A percentile compares a stretch with the other conserved stretches of the same genome.
Conservation (phyloP, 2,797 vertebrate genomes). For the Pteropus rufus region DNA sequence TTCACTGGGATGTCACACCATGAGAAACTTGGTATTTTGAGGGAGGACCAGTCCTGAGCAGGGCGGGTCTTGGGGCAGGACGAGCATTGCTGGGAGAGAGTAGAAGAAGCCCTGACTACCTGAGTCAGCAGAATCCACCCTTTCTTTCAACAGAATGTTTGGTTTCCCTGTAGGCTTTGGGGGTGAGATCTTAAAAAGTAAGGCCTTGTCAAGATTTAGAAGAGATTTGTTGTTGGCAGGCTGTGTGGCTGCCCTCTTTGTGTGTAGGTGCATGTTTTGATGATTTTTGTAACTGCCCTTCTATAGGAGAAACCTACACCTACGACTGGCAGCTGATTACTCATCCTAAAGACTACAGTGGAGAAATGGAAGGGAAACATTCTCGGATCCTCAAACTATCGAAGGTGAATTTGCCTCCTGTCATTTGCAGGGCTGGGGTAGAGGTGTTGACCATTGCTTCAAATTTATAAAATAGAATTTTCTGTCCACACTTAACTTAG, state of each 20-base stretch:
- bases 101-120: background rate
- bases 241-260: conserved; percentile 44
- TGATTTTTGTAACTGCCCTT: conserved; percentile 70
- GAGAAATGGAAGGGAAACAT: conserved; percentile 94
- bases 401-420: conserved; percentile 85
- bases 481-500: conserved; percentile 19
- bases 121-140: conserved; percentile 12
- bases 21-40: background rate
- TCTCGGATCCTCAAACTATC: conserved; percentile 92
- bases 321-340: conserved; percentile 96
- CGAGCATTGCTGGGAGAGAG: background rate
- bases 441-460: conserved; percentile 8
- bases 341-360: conserved; percentile 94
- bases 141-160: background rate
- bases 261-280: conserved; percentile 72
- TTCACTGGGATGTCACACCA: conserved; percentile 3
- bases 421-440: background rate
- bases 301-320: conserved; percentile 88
- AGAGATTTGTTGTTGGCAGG: conserved; percentile 52
- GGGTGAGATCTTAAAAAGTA: conserved; percentile 38
- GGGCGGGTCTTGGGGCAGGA: background rate
- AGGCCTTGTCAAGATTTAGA: conserved; percentile 57
- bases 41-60: background rate
- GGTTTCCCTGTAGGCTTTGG: conserved; percentile 37
- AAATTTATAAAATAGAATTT: conserved; percentile 29